Conservation (phyloP, 1,140 invertebrate genomes). For the Archivesica marissinica region DNA sequence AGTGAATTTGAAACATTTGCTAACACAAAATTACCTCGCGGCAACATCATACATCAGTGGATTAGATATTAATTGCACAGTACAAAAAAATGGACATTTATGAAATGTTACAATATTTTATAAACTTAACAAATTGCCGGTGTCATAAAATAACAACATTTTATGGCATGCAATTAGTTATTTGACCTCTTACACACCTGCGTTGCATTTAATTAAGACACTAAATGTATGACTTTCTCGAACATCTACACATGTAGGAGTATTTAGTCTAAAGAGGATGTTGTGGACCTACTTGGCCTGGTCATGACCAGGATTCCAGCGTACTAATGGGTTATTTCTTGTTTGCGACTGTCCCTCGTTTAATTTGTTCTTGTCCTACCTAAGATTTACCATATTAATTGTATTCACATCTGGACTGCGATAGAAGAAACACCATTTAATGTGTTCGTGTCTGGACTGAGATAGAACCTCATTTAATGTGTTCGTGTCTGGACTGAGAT, state of each 20-base stretch:
- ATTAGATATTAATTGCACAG: conserved; percentile 28
- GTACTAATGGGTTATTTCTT: no score
- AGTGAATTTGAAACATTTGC: neutral
- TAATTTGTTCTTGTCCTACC: no score
- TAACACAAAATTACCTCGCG: neutral
- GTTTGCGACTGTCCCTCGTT: no score
- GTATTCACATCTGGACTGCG: no score
- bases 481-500: no score
- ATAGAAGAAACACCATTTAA: no score
- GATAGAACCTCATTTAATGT: no score
- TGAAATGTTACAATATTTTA: conserved; percentile 49
- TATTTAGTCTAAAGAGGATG: neutral
- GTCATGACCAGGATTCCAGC: no score
- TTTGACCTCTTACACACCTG: conserved; percentile 54
- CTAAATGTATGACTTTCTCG: conserved; percentile 13
- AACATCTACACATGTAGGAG: neutral
- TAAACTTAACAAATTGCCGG: conserved; percentile 45
- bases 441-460: no score
- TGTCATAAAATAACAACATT: conserved; percentile 58
- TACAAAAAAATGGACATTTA: conserved; percentile 44
- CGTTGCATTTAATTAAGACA: conserved; percentile 45
- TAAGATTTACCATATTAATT: no score
- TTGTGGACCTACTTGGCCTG: neutral
- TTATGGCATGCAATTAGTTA: conserved; percentile 51
- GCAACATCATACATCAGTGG: neutral